Conservation (phyloP, 2,797 vertebrate species). For the Pipistrellus pipistrellus region DNA sequence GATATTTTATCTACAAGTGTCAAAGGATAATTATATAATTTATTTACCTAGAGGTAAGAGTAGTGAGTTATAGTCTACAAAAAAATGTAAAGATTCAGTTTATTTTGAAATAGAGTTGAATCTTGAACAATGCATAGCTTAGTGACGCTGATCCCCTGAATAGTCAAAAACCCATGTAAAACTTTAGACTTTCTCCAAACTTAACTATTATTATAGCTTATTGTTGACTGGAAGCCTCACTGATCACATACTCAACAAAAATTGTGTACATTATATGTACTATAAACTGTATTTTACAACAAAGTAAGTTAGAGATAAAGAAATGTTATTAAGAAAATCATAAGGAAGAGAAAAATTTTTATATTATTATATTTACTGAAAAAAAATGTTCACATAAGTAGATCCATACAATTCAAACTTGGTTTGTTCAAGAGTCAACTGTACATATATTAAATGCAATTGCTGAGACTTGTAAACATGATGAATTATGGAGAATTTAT, state of each 20-base stretch:
- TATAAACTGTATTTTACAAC: neutral
- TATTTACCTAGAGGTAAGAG: neutral
- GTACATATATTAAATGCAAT: neutral
- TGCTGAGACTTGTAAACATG: neutral
- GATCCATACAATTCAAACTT: neutral
- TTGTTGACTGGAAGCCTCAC: neutral
- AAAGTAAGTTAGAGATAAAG: neutral
- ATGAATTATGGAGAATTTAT: neutral
- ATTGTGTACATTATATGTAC: neutral
- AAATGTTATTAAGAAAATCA: neutral
- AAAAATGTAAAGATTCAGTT: neutral
- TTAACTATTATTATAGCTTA: neutral
- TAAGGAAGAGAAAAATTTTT: neutral
- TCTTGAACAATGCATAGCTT: neutral
- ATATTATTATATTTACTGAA: neutral
- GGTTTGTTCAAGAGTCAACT: neutral
- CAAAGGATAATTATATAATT: conserved; percentile 2
- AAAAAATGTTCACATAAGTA: neutral
- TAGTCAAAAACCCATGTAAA: neutral
- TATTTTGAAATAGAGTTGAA: conserved; percentile 37
- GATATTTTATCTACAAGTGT: neutral
- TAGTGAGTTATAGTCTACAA: conserved; percentile 24
- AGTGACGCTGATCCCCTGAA: neutral
- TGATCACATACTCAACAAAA: neutral
- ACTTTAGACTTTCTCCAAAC: neutral